Conservation (phyloP, 1,140 invertebrate genomes). For the Ceratina japonica region DNA sequence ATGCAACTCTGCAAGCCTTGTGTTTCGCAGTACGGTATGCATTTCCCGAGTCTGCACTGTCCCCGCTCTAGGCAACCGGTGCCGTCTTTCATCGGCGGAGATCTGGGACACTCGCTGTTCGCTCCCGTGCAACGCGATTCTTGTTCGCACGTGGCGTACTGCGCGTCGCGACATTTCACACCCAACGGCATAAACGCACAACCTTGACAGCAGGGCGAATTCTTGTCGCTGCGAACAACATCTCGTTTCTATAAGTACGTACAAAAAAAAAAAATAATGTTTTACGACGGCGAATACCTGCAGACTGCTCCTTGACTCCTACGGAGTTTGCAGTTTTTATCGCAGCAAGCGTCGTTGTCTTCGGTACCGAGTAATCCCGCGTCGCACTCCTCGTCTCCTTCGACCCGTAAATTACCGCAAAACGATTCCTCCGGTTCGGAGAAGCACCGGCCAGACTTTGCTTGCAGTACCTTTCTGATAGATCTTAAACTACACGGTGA, state of each 20-base stretch:
- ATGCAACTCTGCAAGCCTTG: conserved; percentile 95
- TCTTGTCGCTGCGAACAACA: conserved; percentile 89
- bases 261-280: neutral
- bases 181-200: conserved; percentile 91
- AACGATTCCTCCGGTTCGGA: conserved; percentile 96
- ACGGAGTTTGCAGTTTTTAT: conserved; percentile 94
- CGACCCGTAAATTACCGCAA: conserved; percentile 95
- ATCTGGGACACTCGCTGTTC: conserved; percentile 87
- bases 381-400: conserved; percentile 97
- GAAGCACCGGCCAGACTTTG: conserved; percentile 95
- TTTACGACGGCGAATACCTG: conserved; percentile 80
- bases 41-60: conserved; percentile 90
- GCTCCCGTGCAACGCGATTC: conserved; percentile 89
- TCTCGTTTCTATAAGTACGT: conserved; percentile 7
- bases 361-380: conserved; percentile 94
- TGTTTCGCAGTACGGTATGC: conserved; percentile 95
- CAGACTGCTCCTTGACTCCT: conserved; percentile 90
- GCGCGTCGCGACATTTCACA: conserved; percentile 91
- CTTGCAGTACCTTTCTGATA: conserved; percentile 94
- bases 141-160: conserved; percentile 93
- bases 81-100: conserved; percentile 92
- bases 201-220: conserved; percentile 95
- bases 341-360: conserved; percentile 94
- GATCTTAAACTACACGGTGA: conserved; percentile 95
- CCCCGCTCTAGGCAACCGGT: conserved; percentile 94